A percentile compares a stretch with the other conserved stretches of the same genome.
phyloP scores from a whole-genome alignment of 2,113 vertebrate genomes.

The Psilopogon haemacephalus region DNA sequence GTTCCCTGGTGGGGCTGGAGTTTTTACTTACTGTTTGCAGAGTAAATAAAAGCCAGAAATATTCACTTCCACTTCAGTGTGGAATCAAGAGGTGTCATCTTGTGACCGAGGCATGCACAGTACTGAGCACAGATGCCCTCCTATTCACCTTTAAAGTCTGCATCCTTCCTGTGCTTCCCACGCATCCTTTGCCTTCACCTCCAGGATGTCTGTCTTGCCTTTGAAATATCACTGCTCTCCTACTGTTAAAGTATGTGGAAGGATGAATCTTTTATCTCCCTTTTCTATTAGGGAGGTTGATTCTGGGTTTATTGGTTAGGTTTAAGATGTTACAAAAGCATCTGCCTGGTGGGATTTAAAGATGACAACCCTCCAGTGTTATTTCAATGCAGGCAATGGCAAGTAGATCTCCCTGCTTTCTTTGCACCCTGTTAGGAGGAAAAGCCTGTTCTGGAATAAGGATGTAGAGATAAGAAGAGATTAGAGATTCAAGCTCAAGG shows the following conservation, averaged over 20 bases:
- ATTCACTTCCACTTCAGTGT: not conserved
- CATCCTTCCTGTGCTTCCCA: constrained; percentile 53
- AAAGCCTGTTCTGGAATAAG: constrained; percentile 49
- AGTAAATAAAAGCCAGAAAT: constrained; percentile 24
- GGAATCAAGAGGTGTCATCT: constrained; percentile 50
- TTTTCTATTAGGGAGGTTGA: constrained; percentile 61
- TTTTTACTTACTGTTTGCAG: not conserved
- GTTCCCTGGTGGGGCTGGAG: not conserved
- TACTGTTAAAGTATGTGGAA: constrained; percentile 63
- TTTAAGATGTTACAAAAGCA: constrained; percentile 61
- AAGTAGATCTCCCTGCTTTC: constrained; percentile 21
- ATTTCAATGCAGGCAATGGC: constrained; percentile 33
- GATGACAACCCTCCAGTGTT: constrained; percentile 39
- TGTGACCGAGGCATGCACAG: not conserved
- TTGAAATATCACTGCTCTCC: constrained; percentile 66
- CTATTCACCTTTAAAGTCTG: constrained; percentile 40
- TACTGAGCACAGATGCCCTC: constrained; percentile 46
- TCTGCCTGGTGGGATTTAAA: constrained; percentile 50
- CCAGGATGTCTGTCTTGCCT: constrained; percentile 56
- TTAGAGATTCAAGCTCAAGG: constrained; percentile 21
- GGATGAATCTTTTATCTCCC: constrained; percentile 66
- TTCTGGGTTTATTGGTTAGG: constrained; percentile 60
- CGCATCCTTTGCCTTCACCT: constrained; percentile 51
- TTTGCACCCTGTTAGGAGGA: constrained; percentile 7
- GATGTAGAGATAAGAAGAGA: constrained; percentile 46